These are phyloP conservation scores for Dolomedes plantarius DNA, from an alignment of 2,888 invertebrate genomes.

Conservation along the genomic window DNA sequence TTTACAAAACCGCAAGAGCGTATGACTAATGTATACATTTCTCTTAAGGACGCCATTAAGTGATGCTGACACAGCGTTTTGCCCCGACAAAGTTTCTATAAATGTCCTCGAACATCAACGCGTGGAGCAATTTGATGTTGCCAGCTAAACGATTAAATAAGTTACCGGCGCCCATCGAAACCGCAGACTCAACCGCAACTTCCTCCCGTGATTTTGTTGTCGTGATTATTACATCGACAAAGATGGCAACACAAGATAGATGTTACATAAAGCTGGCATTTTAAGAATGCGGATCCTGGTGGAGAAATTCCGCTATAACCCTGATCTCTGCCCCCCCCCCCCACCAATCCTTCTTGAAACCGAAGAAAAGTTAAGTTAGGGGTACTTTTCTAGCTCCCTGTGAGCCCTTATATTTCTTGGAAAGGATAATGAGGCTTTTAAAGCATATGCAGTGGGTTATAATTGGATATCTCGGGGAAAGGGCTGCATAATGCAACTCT, in stretches of 20 bases:
- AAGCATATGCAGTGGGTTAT: no score
- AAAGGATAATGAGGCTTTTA: no score
- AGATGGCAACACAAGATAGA: background rate
- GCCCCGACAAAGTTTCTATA: background rate
- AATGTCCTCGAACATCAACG: background rate
- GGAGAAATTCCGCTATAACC: background rate
- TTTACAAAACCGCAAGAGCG: no score
- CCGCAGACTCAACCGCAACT: background rate
- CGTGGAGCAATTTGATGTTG: no score
- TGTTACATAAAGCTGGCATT: background rate
- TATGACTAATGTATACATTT: no score
- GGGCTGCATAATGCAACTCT: no score
- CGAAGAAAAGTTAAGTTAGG: no score
- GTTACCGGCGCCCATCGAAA: background rate
- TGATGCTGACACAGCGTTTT: background rate
- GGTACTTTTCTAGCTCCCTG: no score
- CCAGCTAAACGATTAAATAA: background rate
- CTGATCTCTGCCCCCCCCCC: no score
- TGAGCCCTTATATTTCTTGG: no score
- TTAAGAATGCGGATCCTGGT: slow-evolving; percentile 3
- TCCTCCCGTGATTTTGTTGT: background rate
- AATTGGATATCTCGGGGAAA: no score
- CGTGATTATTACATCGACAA: background rate
- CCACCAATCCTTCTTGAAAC: no score
- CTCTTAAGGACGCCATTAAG: background rate